phyloP scores from a whole-genome alignment of 2,113 vertebrate species.

The Tringa solitaria region DNA sequence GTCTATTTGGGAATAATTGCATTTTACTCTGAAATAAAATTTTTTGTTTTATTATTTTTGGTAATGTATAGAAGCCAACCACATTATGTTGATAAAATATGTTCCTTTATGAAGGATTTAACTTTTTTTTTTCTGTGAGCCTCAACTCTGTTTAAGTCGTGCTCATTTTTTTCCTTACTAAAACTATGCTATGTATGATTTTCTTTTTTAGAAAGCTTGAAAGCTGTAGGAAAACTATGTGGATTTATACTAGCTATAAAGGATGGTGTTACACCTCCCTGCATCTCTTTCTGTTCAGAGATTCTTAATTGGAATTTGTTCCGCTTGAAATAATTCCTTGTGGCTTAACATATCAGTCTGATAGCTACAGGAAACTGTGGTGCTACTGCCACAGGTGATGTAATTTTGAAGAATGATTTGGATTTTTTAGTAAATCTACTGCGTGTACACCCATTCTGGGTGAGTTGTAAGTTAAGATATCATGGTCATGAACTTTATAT shows the following conservation, averaged over 20 bases:
- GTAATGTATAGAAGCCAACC: not conserved
- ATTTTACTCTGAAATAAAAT: not conserved
- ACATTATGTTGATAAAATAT: not conserved
- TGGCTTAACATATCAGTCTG: not conserved
- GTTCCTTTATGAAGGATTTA: not conserved
- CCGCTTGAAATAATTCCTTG: not conserved
- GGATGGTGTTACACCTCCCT: not conserved
- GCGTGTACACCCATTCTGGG: fast-evolving
- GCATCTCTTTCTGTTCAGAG: not conserved
- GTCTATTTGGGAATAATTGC: not conserved
- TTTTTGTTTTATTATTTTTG: not conserved
- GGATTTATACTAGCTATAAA: not conserved
- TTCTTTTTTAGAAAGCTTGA: not conserved
- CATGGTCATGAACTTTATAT: not conserved
- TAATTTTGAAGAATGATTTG: not conserved
- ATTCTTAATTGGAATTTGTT: not conserved
- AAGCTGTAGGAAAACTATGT: not conserved
- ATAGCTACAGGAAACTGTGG: not conserved
- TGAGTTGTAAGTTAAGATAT: not conserved
- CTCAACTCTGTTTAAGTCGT: not conserved
- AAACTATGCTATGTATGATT: not conserved
- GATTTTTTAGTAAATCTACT: not conserved
- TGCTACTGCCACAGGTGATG: not conserved
- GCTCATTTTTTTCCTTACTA: not conserved
- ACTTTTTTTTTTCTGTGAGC: not conserved